Conservation (phyloP, 2,797 vertebrate species). For the Liasis olivaceus region DNA sequence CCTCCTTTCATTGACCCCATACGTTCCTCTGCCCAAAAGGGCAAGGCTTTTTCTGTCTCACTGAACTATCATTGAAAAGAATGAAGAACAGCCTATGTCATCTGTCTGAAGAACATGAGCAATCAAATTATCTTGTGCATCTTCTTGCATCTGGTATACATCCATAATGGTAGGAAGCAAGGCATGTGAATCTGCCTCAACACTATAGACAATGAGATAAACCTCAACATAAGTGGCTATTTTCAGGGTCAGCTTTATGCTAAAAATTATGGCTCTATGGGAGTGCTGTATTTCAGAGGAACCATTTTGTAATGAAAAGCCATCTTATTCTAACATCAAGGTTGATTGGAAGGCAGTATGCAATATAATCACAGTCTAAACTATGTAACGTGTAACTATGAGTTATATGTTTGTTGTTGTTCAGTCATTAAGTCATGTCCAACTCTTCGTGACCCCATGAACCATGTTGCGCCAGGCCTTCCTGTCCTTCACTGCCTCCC, state of each 20-base stretch:
- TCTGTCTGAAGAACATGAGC: not conserved
- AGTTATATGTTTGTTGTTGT: too few species aligned
- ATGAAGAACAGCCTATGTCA: not conserved
- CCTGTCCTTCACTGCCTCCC: too few species aligned
- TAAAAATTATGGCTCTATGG: not conserved
- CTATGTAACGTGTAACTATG: too few species aligned
- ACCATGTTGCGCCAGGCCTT: too few species aligned
- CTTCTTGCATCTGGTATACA: not conserved
- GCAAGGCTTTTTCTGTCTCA: not conserved
- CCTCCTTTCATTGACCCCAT: not conserved
- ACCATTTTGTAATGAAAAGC: too few species aligned
- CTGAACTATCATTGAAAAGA: not conserved
- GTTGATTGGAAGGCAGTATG: too few species aligned
- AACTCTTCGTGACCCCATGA: too few species aligned
- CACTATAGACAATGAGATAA: not conserved
- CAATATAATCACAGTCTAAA: too few species aligned
- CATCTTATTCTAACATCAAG: too few species aligned
- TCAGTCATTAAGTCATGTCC: too few species aligned
- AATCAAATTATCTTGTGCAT: not conserved
- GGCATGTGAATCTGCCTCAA: not conserved
- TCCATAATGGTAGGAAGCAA: not conserved
- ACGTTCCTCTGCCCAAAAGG: not conserved
- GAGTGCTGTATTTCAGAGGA: too few species aligned
- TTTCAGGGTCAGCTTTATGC: not conserved
- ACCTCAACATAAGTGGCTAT: not conserved